Evolutionary conservation across 2,888 invertebrate genomes (phyloP), one percentile per base, ranked within the genome.

Genomic region (Phyllotreta cruciferae): DNA sequence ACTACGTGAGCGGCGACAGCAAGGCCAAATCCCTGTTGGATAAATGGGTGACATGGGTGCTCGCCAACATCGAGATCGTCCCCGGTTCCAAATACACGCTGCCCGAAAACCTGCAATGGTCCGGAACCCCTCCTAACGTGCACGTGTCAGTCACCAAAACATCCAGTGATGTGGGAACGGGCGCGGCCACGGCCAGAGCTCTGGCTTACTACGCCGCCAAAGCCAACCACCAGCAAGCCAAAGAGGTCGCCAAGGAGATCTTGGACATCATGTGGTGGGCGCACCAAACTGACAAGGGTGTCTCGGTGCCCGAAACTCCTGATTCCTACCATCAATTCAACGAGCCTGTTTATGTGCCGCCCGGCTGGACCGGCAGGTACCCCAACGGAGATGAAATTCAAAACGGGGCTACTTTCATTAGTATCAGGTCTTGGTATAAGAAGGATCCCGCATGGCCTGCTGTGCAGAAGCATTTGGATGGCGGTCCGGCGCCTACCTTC

Each of bases 171-270:
- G 68, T 73, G 14, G 73, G 73, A 50, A 70, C 72, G 56, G 73
- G 68, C 8, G 60, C 72, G 6, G 73, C 68, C 13, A 70, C 70
- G 6, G 72, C 73, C 7, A 67, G 73, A 49, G 63, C 73, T 56
- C 57, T 73, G 37, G 34, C 71, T n/a, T 73, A 70, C 61, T 73
- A 70, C 49, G 73, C 73, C 6, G 73, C 73, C 45, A 71, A 70
- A 60, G 57, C 71, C 41, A 64, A 66, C 35, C 64, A 73, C 54
- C 36, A 35, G 6, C 57, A 62, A 13, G 73, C 71, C 14, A 71
- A 73, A 56, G n/a, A 36, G 35, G 62, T 54, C 3, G 70, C 73
- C 14, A 71, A 73, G 50, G 36, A 65, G 5, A 56, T 73, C 1
- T 64, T 73, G 50, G 73, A 73, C 44, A 69, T 66, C 6, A 64